Conservation (phyloP, 1,140 invertebrate species). For the Caenorhabditis brenneri region DNA sequence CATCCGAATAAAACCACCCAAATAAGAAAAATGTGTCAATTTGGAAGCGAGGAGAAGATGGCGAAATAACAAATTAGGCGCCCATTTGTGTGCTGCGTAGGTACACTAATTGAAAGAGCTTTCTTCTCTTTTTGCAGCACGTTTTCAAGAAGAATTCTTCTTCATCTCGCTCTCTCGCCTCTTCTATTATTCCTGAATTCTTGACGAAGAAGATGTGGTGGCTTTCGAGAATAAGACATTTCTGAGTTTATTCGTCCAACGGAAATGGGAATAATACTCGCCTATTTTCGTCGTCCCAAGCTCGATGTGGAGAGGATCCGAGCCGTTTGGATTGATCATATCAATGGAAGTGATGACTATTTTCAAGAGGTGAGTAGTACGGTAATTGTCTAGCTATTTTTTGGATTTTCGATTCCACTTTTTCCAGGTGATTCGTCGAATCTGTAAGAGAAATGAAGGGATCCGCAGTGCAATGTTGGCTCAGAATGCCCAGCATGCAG, state of each 20-base stretch:
- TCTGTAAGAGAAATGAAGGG: not conserved
- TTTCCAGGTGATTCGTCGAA: not conserved
- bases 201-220: no score
- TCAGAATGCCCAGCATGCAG: not conserved
- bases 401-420: not conserved
- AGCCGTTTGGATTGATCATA: conserved; percentile 1
- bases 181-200: no score
- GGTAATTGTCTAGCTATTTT: not conserved
- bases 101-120: not conserved
- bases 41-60: not conserved
- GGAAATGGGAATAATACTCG: not conserved
- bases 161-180: no score
- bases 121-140: no score
- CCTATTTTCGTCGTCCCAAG: not conserved
- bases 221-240: not conserved
- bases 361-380: not conserved
- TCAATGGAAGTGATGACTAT: conserved; percentile 13
- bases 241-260: not conserved
- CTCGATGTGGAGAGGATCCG: not conserved
- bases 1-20: not conserved
- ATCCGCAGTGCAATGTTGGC: conserved; percentile 9
- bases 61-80: not conserved
- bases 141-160: not conserved
- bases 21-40: not conserved
- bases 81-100: not conserved